These are phyloP conservation scores for Heteromurus nitidus DNA, from an alignment of 2,888 invertebrate genomes.

Conservation along the genomic window DNA sequence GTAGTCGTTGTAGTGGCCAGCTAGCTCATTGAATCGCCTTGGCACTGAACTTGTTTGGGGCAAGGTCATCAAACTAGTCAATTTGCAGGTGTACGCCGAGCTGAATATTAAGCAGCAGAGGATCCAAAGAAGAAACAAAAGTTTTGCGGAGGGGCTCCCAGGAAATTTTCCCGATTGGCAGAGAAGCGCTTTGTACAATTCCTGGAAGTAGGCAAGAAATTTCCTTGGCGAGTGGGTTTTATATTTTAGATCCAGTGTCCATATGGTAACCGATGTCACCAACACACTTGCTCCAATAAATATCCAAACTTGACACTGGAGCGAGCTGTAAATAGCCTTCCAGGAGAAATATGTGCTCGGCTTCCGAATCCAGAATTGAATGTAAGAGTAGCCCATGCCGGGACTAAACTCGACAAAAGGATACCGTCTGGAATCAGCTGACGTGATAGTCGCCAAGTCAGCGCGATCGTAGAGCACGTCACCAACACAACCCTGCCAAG, in stretches of 20 bases:
- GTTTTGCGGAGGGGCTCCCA: not conserved
- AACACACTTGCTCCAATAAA: not conserved
- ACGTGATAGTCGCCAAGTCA: constrained; percentile 37
- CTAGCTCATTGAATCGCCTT: not conserved
- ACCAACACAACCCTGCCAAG: constrained; percentile 52
- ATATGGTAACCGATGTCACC: constrained; percentile 22
- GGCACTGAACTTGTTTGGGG: not conserved
- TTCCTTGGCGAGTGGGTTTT: no score
- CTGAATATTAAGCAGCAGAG: not conserved
- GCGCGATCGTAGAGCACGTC: constrained; percentile 44
- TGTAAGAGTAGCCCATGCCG: constrained; percentile 21
- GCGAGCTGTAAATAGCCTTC: constrained; percentile 47
- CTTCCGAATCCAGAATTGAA: constrained; percentile 39
- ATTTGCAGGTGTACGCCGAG: constrained; percentile 2
- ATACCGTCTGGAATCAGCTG: constrained; percentile 25
- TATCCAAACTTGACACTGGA: constrained; percentile 35
- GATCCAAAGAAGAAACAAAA: not conserved
- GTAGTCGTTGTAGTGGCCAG: not conserved
- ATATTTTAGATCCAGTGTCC: not conserved
- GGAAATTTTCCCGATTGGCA: no score
- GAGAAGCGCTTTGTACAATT: no score
- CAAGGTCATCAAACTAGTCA: not conserved
- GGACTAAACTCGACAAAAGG: constrained; percentile 14
- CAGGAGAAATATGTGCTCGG: constrained; percentile 42
- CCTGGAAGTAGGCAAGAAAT: no score